Conservation (phyloP, 2,888 invertebrate species). For the Aphrophora alni region DNA sequence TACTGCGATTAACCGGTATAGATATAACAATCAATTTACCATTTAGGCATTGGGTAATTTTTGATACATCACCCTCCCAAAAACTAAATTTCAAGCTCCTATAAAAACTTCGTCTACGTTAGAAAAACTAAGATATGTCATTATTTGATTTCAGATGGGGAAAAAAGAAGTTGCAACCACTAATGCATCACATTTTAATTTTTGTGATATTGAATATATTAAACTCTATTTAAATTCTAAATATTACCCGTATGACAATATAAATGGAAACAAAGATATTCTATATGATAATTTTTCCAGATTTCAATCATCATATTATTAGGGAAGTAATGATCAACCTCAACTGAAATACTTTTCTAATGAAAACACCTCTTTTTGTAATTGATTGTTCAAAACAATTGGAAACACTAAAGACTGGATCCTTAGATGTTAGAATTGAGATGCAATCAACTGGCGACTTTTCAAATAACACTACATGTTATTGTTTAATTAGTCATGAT, state of each 20-base stretch:
- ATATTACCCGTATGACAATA: no score
- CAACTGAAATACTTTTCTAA: background rate
- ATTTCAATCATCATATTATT: slow-evolving; percentile 26
- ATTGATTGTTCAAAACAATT: slow-evolving; percentile 17
- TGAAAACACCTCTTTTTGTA: slow-evolving; percentile 4
- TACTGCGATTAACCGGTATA: no score
- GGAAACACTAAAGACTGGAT: background rate
- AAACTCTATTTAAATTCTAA: slow-evolving; percentile 27
- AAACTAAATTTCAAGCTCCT: no score
- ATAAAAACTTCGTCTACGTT: no score
- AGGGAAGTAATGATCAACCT: background rate
- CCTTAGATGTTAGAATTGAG: background rate
- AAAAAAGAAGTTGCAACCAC: no score
- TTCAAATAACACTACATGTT: background rate
- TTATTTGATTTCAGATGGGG: no score
- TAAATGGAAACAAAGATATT: slow-evolving; percentile 10
- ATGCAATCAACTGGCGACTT: background rate
- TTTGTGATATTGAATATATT: slow-evolving; percentile 21
- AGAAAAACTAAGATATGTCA: no score
- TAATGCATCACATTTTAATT: no score
- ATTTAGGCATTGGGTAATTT: no score
- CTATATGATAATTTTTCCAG: slow-evolving; percentile 26
- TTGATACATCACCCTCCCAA: no score
- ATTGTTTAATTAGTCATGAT: background rate
- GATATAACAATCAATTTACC: no score